These are phyloP conservation scores for Pelochelys cantorii DNA, from an alignment of 2,797 vertebrate species.

Conservation along the genomic window DNA sequence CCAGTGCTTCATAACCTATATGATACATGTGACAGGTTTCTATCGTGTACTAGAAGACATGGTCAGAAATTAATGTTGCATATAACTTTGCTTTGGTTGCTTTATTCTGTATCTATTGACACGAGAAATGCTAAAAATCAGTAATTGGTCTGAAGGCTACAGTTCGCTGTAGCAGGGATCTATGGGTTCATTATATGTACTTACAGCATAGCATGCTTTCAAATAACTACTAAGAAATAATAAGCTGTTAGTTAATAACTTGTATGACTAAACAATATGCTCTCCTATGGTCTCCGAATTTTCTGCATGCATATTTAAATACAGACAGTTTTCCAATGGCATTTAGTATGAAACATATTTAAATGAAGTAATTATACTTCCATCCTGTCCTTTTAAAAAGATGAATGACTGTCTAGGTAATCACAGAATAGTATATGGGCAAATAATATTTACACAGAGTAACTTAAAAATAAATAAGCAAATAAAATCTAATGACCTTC, in stretches of 20 bases:
- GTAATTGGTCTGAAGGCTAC: neutral
- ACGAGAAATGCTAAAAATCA: neutral
- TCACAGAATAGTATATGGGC: neutral
- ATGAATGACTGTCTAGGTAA: neutral
- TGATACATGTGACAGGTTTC: neutral
- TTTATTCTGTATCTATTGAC: neutral
- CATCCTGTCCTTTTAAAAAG: neutral
- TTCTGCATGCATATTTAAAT: neutral
- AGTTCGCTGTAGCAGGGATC: neutral
- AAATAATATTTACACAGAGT: neutral
- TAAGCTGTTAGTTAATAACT: neutral
- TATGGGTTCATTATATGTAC: neutral
- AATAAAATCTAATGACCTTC: neutral
- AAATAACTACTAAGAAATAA: neutral
- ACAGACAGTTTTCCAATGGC: neutral
- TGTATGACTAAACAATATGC: neutral
- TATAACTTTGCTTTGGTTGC: neutral
- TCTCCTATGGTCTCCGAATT: neutral
- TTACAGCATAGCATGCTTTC: neutral
- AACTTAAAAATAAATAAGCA: neutral
- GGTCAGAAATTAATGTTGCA: neutral
- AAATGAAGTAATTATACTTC: neutral
- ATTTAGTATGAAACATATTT: neutral
- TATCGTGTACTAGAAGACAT: rapidly evolving
- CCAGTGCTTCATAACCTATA: neutral